phyloP scores from a whole-genome alignment of 2,797 vertebrate genomes.

The Rhabdophis nuchalis region DNA sequence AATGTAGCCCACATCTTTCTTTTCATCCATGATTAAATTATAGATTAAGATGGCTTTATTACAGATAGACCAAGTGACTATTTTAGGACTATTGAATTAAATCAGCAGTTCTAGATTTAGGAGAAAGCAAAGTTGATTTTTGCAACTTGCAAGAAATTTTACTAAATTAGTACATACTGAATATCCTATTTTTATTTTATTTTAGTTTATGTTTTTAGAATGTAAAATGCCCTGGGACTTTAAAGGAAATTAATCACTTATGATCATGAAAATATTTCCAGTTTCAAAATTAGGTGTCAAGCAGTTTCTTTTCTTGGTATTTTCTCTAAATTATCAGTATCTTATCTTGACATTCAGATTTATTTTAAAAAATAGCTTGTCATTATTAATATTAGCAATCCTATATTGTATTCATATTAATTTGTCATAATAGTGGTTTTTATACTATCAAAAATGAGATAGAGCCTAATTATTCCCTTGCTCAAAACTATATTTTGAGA shows the following conservation, averaged over 20 bases:
- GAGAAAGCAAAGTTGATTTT: not conserved
- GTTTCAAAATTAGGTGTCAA: constrained; percentile 17
- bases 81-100: constrained; percentile 15
- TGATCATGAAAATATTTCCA: constrained; percentile 34
- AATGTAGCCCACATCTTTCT: not conserved
- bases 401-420: constrained; percentile 4
- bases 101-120: not conserved
- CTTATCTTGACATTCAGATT: constrained; percentile 4
- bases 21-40: not conserved
- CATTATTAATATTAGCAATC: constrained; percentile 15
- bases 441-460: constrained; percentile 17
- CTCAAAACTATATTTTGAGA: no score
- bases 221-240: constrained; percentile 10
- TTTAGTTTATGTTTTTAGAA: not conserved
- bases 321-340: constrained; percentile 4
- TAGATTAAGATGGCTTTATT: not conserved
- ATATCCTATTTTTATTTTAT: not conserved
- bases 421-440: constrained; percentile 18
- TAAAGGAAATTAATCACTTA: constrained; percentile 31
- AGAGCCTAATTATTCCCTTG: constrained; percentile 1
- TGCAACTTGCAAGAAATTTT: constrained; percentile 7
- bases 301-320: not conserved
- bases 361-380: not conserved
- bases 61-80: not conserved
- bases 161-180: not conserved